Percentiles rank a stretch among this genome's conserved stretches.
Conservation (phyloP, 1,140 invertebrate genomes). For the Brachionus koreanus region DNA sequence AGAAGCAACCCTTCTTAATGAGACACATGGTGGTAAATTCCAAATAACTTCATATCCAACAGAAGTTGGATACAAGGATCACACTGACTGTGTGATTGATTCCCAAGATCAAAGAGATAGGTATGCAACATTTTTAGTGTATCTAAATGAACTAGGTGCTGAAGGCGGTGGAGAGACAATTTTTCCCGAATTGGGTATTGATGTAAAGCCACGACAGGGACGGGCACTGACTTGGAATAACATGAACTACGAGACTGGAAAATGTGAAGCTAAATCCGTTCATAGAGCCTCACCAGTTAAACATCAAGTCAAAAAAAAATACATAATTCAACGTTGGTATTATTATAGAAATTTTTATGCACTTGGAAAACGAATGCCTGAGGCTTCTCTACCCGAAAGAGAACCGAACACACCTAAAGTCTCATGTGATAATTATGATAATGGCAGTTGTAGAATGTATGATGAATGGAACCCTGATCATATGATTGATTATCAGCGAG, state of each 20-base stretch:
- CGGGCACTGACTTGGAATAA: slow-evolving; percentile 56
- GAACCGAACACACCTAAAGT: slow-evolving; percentile 49
- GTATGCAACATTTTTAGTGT: slow-evolving; percentile 53
- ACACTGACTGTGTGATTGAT: slow-evolving; percentile 53
- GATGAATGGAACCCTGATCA: slow-evolving; percentile 57
- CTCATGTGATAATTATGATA: slow-evolving; percentile 54
- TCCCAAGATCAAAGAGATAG: slow-evolving; percentile 51
- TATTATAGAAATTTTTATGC: slow-evolving; percentile 57
- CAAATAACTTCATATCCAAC: slow-evolving; percentile 53
- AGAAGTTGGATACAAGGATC: slow-evolving; percentile 53
- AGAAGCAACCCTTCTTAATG: slow-evolving; percentile 50
- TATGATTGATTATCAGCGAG: slow-evolving; percentile 51
- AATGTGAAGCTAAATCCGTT: slow-evolving; percentile 52
- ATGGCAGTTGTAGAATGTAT: slow-evolving; percentile 56
- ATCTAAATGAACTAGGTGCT: slow-evolving; percentile 51
- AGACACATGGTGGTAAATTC: slow-evolving; percentile 55
- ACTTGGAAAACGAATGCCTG: slow-evolving; percentile 52
- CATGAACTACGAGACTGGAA: slow-evolving; percentile 51
- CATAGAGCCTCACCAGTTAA: slow-evolving; percentile 53
- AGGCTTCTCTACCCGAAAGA: slow-evolving; percentile 50
- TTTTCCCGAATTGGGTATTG: slow-evolving; percentile 56
- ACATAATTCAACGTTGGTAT: slow-evolving; percentile 57
- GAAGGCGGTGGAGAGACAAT: slow-evolving; percentile 54
- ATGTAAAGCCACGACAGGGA: slow-evolving; percentile 54
- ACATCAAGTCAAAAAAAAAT: slow-evolving; percentile 51